Conservation (phyloP, 2,113 vertebrate genomes). For the Castor canadensis region DNA sequence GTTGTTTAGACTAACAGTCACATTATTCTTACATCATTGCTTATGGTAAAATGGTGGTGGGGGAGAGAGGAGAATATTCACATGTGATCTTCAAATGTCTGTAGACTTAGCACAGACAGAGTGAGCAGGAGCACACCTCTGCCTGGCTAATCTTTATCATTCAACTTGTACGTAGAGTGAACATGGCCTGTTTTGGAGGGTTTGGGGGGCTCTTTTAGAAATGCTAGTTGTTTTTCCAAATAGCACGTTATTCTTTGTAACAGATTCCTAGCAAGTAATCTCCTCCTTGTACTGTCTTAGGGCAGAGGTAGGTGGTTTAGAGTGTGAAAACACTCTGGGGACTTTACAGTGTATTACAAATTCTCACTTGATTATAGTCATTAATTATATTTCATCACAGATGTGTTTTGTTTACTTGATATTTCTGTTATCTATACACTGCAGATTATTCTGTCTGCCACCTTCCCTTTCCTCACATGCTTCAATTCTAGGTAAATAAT, state of each 20-base stretch:
- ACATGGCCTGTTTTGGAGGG: slow-evolving; percentile 32
- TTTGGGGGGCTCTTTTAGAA: slow-evolving; percentile 49
- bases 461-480: slow-evolving; percentile 1
- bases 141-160: neutral
- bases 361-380: slow-evolving; percentile 14
- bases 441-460: neutral
- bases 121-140: neutral
- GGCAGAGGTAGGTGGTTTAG: slow-evolving; percentile 66
- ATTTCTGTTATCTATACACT: neutral
- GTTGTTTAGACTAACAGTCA: neutral
- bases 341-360: neutral
- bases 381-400: neutral
- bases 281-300: slow-evolving; percentile 73
- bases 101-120: neutral
- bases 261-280: slow-evolving; percentile 75
- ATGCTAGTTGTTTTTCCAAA: slow-evolving; percentile 44
- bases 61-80: neutral
- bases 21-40: neutral
- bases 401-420: slow-evolving; percentile 18
- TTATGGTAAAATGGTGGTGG: neutral
- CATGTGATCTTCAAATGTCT: neutral
- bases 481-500: slow-evolving; percentile 20
- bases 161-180: neutral
- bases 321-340: neutral
- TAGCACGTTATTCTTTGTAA: slow-evolving; percentile 73